Conservation (phyloP, 2,113 vertebrate species). For the Elanus axillaris region DNA sequence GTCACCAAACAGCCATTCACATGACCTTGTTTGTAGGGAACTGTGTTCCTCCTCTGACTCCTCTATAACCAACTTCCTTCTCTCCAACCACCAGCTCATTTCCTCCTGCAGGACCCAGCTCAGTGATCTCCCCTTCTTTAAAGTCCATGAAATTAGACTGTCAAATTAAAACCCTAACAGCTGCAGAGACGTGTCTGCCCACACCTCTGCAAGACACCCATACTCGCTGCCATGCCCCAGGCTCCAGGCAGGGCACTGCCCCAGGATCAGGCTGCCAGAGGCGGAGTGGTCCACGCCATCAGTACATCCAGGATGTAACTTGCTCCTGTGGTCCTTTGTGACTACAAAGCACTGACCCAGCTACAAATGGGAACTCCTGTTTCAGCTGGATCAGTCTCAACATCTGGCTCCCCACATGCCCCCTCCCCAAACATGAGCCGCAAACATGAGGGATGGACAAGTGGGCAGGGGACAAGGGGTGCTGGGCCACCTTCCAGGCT, state of each 20-base stretch:
- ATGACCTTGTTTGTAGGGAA: neutral
- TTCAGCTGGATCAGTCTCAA: neutral
- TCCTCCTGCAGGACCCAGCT: neutral
- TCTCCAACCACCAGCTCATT: neutral
- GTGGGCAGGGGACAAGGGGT: neutral
- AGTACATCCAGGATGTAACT: fast-evolving
- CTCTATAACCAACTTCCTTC: neutral
- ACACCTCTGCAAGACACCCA: neutral
- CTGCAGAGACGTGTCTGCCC: neutral
- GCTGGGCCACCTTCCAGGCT: neutral
- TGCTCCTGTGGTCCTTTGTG: neutral
- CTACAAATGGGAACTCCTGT: neutral
- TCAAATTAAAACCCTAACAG: neutral
- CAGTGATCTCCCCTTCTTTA: neutral
- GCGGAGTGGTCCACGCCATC: neutral
- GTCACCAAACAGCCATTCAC: slow-evolving; percentile 3
- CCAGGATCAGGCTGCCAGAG: neutral
- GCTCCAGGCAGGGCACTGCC: neutral
- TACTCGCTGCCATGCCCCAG: neutral
- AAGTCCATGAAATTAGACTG: neutral
- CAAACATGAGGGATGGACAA: neutral
- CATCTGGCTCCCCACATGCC: neutral
- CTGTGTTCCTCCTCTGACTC: neutral
- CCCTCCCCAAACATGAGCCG: neutral
- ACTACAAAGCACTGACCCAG: neutral